Percentiles rank a stretch among this genome's conserved stretches.
phyloP scores from a whole-genome alignment of 1,140 invertebrate genomes.

The Kradibia gibbosae region DNA sequence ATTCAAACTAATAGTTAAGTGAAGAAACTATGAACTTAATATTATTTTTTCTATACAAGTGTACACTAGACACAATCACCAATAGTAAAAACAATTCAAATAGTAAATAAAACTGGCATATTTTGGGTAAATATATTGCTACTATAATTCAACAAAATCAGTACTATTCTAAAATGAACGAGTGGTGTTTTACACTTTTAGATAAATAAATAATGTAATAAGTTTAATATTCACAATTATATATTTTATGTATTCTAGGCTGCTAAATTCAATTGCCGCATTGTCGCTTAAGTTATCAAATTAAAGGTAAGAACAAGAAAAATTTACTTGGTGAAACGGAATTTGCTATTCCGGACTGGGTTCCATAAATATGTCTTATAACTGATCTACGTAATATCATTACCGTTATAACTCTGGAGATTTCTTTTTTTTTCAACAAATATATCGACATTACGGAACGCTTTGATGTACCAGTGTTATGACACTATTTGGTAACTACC shows the following conservation, averaged over 20 bases:
- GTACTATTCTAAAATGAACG: background rate
- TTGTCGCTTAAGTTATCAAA: background rate
- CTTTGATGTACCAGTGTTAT: slow-evolving; percentile 23
- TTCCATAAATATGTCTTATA: slow-evolving; percentile 5
- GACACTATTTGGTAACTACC: slow-evolving; percentile 48
- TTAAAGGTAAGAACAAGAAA: background rate
- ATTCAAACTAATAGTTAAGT: background rate
- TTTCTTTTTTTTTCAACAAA: slow-evolving; percentile 35
- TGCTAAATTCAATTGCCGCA: background rate
- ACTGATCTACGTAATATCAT: slow-evolving; percentile 1
- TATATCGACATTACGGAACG: slow-evolving; percentile 34
- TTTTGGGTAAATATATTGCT: background rate
- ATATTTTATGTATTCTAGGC: background rate
- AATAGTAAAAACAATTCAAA: background rate
- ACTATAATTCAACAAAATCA: background rate
- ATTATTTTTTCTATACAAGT: slow-evolving; percentile 14
- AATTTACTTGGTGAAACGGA: background rate
- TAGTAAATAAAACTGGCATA: background rate
- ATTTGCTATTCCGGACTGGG: slow-evolving; percentile 10
- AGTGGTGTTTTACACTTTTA: background rate
- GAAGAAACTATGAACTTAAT: background rate
- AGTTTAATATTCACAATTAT: slow-evolving; percentile 1
- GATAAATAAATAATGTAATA: background rate
- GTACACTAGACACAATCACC: background rate
- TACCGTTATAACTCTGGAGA: slow-evolving; percentile 5